Evolutionary conservation across 2,113 vertebrate genomes (phyloP).

Genomic region (Sceloporus tristichus): DNA sequence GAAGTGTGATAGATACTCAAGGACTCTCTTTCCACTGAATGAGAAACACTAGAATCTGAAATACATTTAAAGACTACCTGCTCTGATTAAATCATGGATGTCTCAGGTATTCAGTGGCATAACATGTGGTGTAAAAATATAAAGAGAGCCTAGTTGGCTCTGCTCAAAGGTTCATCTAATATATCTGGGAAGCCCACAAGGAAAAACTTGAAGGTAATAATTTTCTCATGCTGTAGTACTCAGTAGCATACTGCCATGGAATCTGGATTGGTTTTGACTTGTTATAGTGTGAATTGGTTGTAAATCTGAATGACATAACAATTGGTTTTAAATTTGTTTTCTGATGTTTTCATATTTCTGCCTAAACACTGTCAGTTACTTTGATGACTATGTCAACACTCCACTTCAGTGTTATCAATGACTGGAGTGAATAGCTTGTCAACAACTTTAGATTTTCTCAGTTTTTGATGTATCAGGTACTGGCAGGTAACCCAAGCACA

Average conservation of each 20-base stretch:
- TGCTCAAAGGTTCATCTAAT: background rate
- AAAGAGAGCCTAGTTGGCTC: background rate
- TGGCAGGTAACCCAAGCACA: background rate
- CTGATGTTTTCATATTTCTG: slow-evolving; percentile 23
- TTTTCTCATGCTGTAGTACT: background rate
- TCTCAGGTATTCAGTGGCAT: background rate
- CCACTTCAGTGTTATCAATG: background rate
- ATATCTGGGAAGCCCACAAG: too few relatives aligned
- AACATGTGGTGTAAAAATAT: background rate
- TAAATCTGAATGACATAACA: background rate
- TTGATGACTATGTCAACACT: slow-evolving; percentile 21
- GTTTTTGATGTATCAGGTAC: background rate
- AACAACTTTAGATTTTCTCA: background rate
- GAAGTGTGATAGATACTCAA: too few relatives aligned
- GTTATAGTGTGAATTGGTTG: background rate
- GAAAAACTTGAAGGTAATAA: background rate
- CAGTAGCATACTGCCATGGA: background rate
- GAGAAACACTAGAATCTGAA: background rate
- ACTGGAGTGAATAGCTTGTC: slow-evolving; percentile 30
- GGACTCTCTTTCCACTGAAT: background rate
- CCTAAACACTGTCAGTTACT: slow-evolving; percentile 8
- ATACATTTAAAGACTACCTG: background rate
- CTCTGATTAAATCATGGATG: background rate
- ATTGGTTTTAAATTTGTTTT: slow-evolving; percentile 9
- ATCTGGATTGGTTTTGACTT: background rate